phyloP scores from a whole-genome alignment of 1,140 invertebrate genomes.

The Ceratosolen solmsi region DNA sequence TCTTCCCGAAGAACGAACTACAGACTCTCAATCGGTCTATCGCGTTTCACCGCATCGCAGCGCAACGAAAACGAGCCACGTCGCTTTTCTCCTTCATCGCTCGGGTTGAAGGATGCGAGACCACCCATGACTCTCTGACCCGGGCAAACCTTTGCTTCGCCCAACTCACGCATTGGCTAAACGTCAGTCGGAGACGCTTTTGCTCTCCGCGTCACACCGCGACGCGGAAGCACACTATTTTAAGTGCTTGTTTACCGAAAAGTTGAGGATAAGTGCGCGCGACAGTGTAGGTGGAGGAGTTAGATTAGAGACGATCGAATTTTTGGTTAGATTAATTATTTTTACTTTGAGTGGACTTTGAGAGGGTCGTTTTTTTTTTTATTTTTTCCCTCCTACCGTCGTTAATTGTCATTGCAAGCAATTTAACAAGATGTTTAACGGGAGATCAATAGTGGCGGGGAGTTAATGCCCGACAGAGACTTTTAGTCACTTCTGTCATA shows the following conservation, averaged over 20 bases:
- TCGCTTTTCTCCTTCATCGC: background rate
- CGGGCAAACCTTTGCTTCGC: background rate
- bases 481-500: background rate
- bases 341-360: conserved; percentile 3
- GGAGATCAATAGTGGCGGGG: too few species aligned
- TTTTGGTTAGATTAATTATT: conserved; percentile 22
- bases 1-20: conserved; percentile 15
- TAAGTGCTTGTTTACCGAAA: conserved; percentile 26
- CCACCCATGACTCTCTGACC: conserved; percentile 19
- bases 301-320: background rate
- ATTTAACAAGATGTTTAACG: too few species aligned
- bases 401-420: too few species aligned
- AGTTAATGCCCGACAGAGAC: background rate
- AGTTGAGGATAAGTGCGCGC: background rate
- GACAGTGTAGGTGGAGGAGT: background rate
- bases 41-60: background rate
- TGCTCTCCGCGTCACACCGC: background rate
- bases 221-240: background rate
- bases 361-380: too few species aligned
- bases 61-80: background rate
- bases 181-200: conserved; percentile 17
- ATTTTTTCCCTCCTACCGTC: background rate
- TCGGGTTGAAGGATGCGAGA: background rate
- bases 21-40: conserved; percentile 28
- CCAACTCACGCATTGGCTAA: background rate